phyloP scores from a whole-genome alignment of 2,113 vertebrate genomes.

The Lepus americanus region DNA sequence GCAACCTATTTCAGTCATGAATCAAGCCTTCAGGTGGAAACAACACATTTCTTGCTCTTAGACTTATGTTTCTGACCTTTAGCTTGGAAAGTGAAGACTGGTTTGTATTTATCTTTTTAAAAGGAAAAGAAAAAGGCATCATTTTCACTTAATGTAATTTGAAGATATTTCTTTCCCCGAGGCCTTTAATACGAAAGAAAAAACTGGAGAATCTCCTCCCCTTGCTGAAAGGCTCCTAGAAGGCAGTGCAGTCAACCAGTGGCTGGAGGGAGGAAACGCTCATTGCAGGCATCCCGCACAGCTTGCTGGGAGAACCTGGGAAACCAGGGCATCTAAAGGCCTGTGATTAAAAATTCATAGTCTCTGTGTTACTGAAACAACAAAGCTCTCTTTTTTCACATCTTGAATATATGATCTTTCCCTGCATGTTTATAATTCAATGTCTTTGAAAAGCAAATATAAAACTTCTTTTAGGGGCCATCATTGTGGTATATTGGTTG shows the following conservation, averaged over 20 bases:
- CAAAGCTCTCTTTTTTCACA: neutral
- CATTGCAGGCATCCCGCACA: neutral
- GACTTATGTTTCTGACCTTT: neutral
- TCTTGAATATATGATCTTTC: conserved; percentile 14
- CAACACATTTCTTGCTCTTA: neutral
- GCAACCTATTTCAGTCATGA: neutral
- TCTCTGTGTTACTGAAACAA: conserved; percentile 1
- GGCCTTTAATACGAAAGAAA: neutral
- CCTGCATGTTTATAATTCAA: conserved; percentile 45
- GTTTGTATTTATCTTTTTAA: neutral
- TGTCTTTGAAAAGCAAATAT: conserved; percentile 25
- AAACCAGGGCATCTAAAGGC: conserved; percentile 24
- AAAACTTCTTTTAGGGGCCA: conserved; percentile 26
- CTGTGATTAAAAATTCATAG: conserved; percentile 64
- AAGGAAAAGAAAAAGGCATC: neutral
- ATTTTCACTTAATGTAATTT: neutral
- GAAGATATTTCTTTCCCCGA: conserved; percentile 41
- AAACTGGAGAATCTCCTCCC: neutral
- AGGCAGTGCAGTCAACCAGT: neutral
- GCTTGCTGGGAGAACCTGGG: conserved; percentile 46
- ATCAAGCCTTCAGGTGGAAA: neutral
- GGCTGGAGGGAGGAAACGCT: neutral
- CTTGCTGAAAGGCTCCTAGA: neutral
- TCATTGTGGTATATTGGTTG: no score
- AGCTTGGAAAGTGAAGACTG: neutral